Evolutionary conservation across 1,140 invertebrate genomes (phyloP).

Genomic region (Drosophila pseudoananassae): DNA sequence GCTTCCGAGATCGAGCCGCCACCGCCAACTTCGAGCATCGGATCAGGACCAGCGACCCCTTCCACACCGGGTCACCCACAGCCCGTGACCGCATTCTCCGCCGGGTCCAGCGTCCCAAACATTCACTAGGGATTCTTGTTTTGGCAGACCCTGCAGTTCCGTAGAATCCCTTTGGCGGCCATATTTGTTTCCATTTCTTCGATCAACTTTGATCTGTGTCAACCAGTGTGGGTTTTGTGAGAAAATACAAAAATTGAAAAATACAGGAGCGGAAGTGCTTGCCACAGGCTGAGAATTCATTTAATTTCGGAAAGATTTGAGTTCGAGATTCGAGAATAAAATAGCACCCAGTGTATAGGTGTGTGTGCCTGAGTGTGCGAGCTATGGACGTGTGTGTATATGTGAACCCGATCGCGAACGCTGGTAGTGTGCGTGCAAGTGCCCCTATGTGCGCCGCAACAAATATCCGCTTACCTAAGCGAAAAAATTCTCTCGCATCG

Average conservation of each 20-base stretch:
- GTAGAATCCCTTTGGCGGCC: constrained; percentile 59
- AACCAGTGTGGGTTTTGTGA: constrained; percentile 1
- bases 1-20: constrained; percentile 30
- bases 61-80: constrained; percentile 22
- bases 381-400: constrained; percentile 53
- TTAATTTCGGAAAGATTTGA: background rate
- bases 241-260: background rate
- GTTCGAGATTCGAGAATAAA: constrained; percentile 3
- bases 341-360: constrained; percentile 7
- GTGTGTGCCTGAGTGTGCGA: constrained; percentile 8
- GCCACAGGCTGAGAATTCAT: constrained; percentile 13
- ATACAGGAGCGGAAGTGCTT: constrained; percentile 3
- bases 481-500: constrained; percentile 67
- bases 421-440: constrained; percentile 41
- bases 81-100: constrained; percentile 7
- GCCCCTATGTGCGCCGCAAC: constrained; percentile 40
- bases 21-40: constrained; percentile 7
- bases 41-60: constrained; percentile 15
- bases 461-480: constrained; percentile 79
- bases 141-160: background rate
- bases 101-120: constrained; percentile 1
- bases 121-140: background rate
- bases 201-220: constrained; percentile 43
- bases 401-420: constrained; percentile 40
- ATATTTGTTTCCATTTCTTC: constrained; percentile 67